Percentiles rank a stretch among this genome's conserved stretches.
Evolutionary conservation across 1,140 invertebrate species (phyloP).

Genomic region (Euwallacea similis): DNA sequence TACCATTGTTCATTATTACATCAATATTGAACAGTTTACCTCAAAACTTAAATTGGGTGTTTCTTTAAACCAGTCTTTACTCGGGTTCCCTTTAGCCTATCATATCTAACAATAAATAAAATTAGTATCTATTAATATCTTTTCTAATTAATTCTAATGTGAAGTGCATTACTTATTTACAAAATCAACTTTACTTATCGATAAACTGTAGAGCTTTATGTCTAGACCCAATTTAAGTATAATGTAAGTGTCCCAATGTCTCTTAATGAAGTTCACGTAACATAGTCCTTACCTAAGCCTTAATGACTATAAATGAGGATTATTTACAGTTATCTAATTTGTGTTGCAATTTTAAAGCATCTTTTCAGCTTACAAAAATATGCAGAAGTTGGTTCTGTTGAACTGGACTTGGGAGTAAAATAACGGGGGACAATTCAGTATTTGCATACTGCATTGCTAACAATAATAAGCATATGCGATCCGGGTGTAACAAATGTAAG

Average conservation of each 20-base stretch:
- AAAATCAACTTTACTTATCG: slow-evolving; percentile 35
- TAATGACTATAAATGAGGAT: slow-evolving; percentile 14
- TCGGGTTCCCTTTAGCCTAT: background rate
- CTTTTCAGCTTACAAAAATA: slow-evolving; percentile 22
- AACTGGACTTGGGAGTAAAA: background rate
- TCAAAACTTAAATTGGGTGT: slow-evolving; percentile 33
- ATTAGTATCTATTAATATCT: background rate
- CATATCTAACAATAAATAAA: background rate
- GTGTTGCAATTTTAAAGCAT: slow-evolving; percentile 32
- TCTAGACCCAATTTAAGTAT: slow-evolving; percentile 38
- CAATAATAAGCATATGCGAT: background rate
- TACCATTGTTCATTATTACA: background rate
- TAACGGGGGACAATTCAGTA: background rate
- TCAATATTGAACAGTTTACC: slow-evolving; percentile 14
- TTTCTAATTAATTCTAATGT: slow-evolving; percentile 22
- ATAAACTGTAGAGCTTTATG: slow-evolving; percentile 32
- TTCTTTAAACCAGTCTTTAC: slow-evolving; percentile 22
- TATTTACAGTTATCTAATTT: slow-evolving; percentile 26
- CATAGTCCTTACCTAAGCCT: slow-evolving; percentile 15
- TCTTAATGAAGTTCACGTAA: slow-evolving; percentile 17
- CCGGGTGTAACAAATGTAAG: background rate
- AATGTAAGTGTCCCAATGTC: background rate
- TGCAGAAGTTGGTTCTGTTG: background rate
- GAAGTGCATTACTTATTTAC: background rate
- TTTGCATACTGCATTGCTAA: background rate